These are phyloP conservation scores for Oostethus manadensis DNA, from an alignment of 2,113 vertebrate genomes.

Conservation along the genomic window DNA sequence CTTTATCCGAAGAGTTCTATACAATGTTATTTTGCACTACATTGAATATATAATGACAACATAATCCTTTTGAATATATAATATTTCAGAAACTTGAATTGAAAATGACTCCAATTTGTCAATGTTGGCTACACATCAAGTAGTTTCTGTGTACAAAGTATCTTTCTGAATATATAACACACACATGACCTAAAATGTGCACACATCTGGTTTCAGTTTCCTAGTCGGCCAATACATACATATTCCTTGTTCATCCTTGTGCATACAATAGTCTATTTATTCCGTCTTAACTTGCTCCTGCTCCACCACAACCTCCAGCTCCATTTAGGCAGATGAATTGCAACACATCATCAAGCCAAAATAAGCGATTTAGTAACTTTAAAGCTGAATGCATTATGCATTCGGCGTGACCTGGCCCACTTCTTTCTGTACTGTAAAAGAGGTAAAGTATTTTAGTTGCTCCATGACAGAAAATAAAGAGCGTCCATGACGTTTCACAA, in stretches of 20 bases:
- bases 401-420: slow-evolving; percentile 20
- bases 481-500: slow-evolving; percentile 50
- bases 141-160: background rate
- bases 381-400: slow-evolving; percentile 32
- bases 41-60: no score
- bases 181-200: slow-evolving; percentile 20
- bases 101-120: no score
- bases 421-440: slow-evolving; percentile 20
- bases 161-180: background rate
- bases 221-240: slow-evolving; percentile 50
- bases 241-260: slow-evolving; percentile 49
- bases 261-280: slow-evolving; percentile 64
- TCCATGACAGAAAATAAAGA: slow-evolving; percentile 25
- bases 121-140: no score
- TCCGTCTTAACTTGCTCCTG: slow-evolving; percentile 38
- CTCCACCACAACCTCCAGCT: slow-evolving; percentile 30
- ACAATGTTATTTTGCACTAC: no score
- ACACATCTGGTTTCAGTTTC: slow-evolving; percentile 72
- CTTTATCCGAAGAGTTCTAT: no score
- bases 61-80: no score
- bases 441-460: background rate
- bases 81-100: no score
- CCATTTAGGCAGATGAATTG: slow-evolving; percentile 49
- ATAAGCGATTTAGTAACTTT: slow-evolving; percentile 42
- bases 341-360: slow-evolving; percentile 57